Percentiles rank a stretch among this genome's conserved stretches.
Conservation (phyloP, 2,113 vertebrate species). For the Hepsetus odoe region DNA sequence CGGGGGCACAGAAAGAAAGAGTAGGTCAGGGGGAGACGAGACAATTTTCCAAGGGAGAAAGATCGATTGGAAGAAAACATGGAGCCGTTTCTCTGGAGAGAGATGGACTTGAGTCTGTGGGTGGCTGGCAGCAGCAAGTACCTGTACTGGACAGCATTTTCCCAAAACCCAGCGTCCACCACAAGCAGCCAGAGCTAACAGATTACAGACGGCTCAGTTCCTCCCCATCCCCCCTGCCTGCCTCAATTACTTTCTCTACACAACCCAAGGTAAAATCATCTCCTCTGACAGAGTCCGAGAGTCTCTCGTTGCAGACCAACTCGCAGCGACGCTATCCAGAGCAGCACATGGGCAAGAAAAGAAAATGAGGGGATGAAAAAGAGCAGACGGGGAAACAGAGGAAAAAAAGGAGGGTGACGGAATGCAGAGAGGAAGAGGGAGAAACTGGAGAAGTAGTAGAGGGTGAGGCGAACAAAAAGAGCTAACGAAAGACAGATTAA, state of each 20-base stretch:
- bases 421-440: conserved; percentile 33
- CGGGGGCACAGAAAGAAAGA: background rate
- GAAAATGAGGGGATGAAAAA: conserved; percentile 51
- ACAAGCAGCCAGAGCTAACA: conserved; percentile 47
- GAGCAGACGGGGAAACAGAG: conserved; percentile 38
- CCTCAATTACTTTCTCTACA: conserved; percentile 33
- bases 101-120: conserved; percentile 29
- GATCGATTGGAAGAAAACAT: no score
- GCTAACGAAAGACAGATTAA: conserved; percentile 23
- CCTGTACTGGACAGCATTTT: conserved; percentile 5
- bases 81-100: background rate
- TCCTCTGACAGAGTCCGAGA: conserved; percentile 47
- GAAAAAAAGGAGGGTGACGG: conserved; percentile 29
- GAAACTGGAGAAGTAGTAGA: conserved; percentile 42
- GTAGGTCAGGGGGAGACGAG: background rate
- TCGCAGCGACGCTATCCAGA: conserved; percentile 43
- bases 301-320: conserved; percentile 22
- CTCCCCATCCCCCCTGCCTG: conserved; percentile 22
- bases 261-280: conserved; percentile 45
- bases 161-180: conserved; percentile 38
- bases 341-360: conserved; percentile 32
- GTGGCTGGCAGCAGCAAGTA: conserved; percentile 42
- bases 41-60: no score
- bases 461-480: background rate
- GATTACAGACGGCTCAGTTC: conserved; percentile 38